Percentiles rank a stretch among this genome's conserved stretches.
phyloP scores from a whole-genome alignment of 2,797 vertebrate genomes.

The Chaunax sp. region DNA sequence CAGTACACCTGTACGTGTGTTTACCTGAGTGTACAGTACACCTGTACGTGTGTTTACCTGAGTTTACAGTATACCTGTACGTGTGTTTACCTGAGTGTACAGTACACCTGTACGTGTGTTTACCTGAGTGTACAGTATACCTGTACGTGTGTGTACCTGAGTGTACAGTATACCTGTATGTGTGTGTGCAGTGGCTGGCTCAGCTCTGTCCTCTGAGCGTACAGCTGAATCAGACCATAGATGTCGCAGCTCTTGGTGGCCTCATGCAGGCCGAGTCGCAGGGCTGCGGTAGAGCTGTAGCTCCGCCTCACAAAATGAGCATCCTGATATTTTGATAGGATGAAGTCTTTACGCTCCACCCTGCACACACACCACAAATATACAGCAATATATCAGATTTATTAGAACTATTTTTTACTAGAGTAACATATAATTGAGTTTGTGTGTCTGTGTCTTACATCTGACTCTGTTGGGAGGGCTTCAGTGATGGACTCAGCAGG shows the following conservation, averaged over 20 bases:
- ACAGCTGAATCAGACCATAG: constrained; percentile 85
- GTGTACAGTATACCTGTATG: constrained; percentile 60
- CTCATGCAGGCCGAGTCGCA: constrained; percentile 78
- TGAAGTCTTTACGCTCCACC: constrained; percentile 79
- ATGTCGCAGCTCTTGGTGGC: constrained; percentile 82
- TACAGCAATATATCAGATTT: not conserved
- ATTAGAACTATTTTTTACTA: not conserved
- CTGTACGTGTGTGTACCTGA: not conserved
- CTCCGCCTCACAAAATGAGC: constrained; percentile 82
- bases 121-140: not conserved
- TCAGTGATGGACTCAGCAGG: constrained; percentile 80
- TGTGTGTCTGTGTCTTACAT: constrained; percentile 78
- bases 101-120: not conserved
- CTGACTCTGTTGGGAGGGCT: constrained; percentile 84
- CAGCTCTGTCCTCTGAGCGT: constrained; percentile 84
- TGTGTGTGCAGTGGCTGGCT: constrained; percentile 79
- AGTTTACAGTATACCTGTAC: constrained; percentile 42
- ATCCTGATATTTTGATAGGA: constrained; percentile 86
- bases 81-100: too few species aligned
- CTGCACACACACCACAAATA: constrained; percentile 29
- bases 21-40: not conserved
- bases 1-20: constrained; percentile 44
- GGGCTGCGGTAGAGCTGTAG: constrained; percentile 58
- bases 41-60: not conserved
- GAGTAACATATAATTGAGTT: not conserved